Conservation (phyloP, 2,113 vertebrate species). For the Entomyzon cyanotis region DNA sequence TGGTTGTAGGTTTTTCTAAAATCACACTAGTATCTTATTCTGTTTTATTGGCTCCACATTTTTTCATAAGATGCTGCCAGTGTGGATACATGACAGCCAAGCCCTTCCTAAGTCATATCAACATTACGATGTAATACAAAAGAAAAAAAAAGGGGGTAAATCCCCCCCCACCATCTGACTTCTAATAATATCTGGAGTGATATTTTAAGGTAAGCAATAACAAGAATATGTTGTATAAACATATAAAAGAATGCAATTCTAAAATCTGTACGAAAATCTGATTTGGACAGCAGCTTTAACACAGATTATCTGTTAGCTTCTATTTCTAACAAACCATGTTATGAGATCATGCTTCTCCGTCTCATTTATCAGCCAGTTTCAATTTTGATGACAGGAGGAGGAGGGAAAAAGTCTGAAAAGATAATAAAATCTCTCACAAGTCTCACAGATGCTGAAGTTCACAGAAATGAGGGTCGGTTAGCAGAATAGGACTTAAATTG, state of each 20-base stretch:
- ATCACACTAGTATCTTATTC: not conserved
- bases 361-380: conserved; percentile 49
- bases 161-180: not conserved
- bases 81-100: not conserved
- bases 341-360: conserved; percentile 29
- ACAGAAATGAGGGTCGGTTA: not conserved
- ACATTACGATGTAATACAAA: not conserved
- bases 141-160: not conserved
- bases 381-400: conserved; percentile 48
- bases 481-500: not conserved
- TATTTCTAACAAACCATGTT: conserved; percentile 34
- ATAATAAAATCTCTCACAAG: conserved; percentile 32
- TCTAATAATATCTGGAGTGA: not conserved
- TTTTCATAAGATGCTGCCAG: not conserved
- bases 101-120: not conserved
- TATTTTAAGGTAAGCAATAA: conserved; percentile 32
- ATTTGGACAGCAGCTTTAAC: conserved; percentile 41
- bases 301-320: conserved; percentile 39
- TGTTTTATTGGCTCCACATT: not conserved
- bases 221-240: not conserved
- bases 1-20: not conserved
- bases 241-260: conserved; percentile 1
- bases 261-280: conserved; percentile 35
- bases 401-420: not conserved
- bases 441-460: conserved; percentile 3